Conservation (phyloP, 2,113 vertebrate genomes). For the Phaetusa simplex region DNA sequence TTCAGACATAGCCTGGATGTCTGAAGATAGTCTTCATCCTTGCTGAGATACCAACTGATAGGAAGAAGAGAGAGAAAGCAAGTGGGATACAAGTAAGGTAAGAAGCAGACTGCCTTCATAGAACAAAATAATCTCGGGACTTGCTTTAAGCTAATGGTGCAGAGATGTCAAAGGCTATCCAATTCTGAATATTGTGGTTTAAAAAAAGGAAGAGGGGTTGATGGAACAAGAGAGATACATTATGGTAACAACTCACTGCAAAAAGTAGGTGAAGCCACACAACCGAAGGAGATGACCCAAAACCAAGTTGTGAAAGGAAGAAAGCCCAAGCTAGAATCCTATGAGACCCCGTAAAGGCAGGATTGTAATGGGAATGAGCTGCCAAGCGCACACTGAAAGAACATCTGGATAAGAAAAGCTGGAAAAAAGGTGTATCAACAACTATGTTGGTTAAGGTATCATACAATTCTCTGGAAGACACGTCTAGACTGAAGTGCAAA, state of each 20-base stretch:
- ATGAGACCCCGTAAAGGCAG: neutral
- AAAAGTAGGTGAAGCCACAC: neutral
- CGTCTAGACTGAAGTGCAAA: neutral
- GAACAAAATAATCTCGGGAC: neutral
- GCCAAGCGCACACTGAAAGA: neutral
- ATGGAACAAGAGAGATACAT: neutral
- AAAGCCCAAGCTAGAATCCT: neutral
- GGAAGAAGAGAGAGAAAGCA: neutral
- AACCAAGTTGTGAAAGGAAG: neutral
- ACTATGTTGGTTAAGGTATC: neutral
- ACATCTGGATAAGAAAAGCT: neutral
- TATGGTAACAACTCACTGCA: neutral
- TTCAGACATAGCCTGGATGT: neutral
- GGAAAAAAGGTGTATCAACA: neutral
- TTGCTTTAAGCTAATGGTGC: neutral
- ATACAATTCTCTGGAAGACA: neutral
- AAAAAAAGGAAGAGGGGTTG: neutral
- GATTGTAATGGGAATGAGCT: neutral
- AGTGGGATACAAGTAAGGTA: neutral
- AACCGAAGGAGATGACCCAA: neutral
- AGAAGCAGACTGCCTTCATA: neutral
- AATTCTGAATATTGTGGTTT: neutral
- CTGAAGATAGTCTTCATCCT: neutral
- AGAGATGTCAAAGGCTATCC: neutral
- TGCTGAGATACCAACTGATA: neutral